Conservation (phyloP, 2,797 vertebrate species). For the Gobionotothen gibberifrons region DNA sequence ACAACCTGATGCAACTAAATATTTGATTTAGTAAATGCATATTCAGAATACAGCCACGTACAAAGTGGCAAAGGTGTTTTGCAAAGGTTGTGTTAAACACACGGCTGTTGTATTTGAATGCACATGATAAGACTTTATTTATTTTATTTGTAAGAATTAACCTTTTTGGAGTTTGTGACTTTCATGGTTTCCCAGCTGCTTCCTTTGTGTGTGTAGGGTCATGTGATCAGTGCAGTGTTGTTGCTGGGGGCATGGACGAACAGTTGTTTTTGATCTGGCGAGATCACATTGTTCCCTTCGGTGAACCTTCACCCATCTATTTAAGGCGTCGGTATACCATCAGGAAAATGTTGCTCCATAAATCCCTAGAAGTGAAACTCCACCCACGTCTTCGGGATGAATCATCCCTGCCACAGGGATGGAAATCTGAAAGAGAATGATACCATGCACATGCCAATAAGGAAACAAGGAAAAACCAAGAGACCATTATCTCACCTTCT, state of each 20-base stretch:
- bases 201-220: conserved; percentile 7
- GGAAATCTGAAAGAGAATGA: too few species aligned
- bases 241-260: background rate
- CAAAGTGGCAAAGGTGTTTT: background rate
- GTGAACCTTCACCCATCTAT: conserved; percentile 41
- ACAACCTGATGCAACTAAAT: background rate
- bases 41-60: background rate
- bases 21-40: background rate
- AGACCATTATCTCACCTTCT: too few species aligned
- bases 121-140: too few species aligned
- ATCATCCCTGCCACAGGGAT: too few species aligned
- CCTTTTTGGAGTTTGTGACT: too few species aligned
- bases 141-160: too few species aligned
- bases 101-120: background rate
- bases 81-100: background rate
- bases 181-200: background rate
- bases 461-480: too few species aligned
- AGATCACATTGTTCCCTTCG: conserved; percentile 11
- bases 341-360: background rate
- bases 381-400: background rate
- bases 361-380: background rate
- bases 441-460: too few species aligned
- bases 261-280: conserved; percentile 1
- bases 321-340: too few species aligned
- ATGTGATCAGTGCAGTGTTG: conserved; percentile 13